A percentile compares a stretch with the other conserved stretches of the same genome.
Conservation (phyloP, 2,113 vertebrate genomes). For the Hippocampus mohnikei region DNA sequence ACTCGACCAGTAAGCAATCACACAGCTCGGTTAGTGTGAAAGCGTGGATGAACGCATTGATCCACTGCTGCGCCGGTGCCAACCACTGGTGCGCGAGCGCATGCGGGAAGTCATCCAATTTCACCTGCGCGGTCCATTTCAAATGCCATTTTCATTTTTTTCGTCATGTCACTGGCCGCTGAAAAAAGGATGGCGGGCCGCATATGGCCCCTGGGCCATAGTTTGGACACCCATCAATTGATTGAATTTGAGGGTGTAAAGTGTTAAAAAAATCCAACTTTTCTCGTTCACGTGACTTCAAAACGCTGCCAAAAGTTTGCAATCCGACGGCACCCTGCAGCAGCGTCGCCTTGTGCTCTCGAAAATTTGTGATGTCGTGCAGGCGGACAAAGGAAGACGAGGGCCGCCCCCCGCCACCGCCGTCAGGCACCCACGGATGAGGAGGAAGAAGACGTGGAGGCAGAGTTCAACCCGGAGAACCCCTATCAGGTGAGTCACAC, state of each 20-base stretch:
- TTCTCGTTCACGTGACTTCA: not conserved
- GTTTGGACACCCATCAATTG: slow-evolving; percentile 6
- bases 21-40: not conserved
- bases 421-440: slow-evolving; percentile 63
- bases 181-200: too few species aligned
- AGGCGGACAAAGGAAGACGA: slow-evolving; percentile 81
- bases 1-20: slow-evolving; percentile 77
- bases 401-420: slow-evolving; percentile 71
- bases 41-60: not conserved
- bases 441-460: slow-evolving; percentile 61
- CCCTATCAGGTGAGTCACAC: slow-evolving; percentile 83
- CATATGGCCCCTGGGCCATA: too few species aligned
- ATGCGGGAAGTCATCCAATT: too few species aligned
- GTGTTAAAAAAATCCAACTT: slow-evolving; percentile 43
- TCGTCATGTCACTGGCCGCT: too few species aligned
- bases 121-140: too few species aligned
- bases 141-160: too few species aligned
- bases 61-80: slow-evolving; percentile 15
- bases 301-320: slow-evolving; percentile 10
- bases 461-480: slow-evolving; percentile 82
- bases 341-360: slow-evolving; percentile 33
- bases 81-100: too few species aligned
- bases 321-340: slow-evolving; percentile 31
- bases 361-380: slow-evolving; percentile 50
- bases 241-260: slow-evolving; percentile 36